Evolutionary conservation across 2,113 vertebrate species (phyloP).

Genomic region (Catagonus wagneri): DNA sequence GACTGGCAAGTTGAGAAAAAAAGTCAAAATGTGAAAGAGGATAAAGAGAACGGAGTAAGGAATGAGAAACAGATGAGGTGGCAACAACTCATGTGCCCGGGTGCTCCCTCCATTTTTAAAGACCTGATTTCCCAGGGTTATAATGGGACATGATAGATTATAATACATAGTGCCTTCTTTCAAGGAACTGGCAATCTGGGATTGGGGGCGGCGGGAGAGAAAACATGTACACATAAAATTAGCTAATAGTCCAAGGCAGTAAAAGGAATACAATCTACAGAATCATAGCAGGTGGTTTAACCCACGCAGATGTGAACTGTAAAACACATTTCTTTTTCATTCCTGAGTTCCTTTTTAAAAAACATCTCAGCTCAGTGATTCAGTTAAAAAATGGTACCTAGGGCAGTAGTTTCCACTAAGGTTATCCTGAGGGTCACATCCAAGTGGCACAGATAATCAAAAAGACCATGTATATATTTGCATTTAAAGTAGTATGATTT

Average conservation of each 20-base stretch:
- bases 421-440: conserved; percentile 78
- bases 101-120: neutral
- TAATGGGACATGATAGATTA: neutral
- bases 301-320: conserved; percentile 61
- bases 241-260: neutral
- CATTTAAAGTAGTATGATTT: conserved; percentile 75
- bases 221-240: conserved; percentile 57
- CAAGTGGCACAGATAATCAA: conserved; percentile 65
- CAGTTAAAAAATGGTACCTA: conserved; percentile 65
- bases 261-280: conserved; percentile 9
- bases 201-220: neutral
- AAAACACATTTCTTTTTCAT: conserved; percentile 60
- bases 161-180: conserved; percentile 1
- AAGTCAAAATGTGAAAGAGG: neutral
- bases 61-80: neutral
- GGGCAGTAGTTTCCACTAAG: conserved; percentile 66
- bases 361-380: conserved; percentile 63
- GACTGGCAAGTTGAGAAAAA: neutral
- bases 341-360: conserved; percentile 56
- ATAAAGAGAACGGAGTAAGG: neutral
- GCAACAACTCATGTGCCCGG: neutral
- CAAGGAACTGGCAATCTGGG: conserved; percentile 58
- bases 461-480: conserved; percentile 77
- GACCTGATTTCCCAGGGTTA: neutral
- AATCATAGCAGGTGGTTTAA: conserved; percentile 56